phyloP scores from a whole-genome alignment of 2,113 vertebrate genomes.

The Corvus moneduloides region DNA sequence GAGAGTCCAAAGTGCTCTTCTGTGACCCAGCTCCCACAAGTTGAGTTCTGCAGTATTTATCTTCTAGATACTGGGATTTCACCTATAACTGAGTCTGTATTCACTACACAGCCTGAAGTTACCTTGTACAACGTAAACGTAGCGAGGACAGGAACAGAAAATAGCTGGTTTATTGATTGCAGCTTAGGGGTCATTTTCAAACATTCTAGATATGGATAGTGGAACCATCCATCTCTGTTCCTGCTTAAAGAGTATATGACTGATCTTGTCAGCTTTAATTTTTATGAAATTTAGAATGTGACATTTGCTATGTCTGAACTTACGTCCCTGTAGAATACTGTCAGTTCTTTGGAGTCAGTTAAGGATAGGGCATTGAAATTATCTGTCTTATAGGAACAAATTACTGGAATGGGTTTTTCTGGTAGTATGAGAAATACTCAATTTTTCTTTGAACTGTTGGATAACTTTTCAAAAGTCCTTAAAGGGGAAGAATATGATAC shows the following conservation, averaged over 20 bases:
- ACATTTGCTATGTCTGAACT: background rate
- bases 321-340: background rate
- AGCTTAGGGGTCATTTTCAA: background rate
- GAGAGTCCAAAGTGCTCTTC: background rate
- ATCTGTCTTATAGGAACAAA: background rate
- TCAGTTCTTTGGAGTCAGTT: background rate
- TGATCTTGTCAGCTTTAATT: background rate
- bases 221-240: background rate
- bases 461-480: background rate
- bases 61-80: background rate
- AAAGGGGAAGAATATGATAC: background rate
- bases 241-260: background rate
- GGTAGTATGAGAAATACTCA: background rate
- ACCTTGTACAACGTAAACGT: background rate
- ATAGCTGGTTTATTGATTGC: background rate
- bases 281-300: background rate
- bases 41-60: background rate
- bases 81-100: background rate
- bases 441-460: background rate
- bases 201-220: background rate
- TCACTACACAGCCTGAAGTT: background rate
- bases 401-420: background rate
- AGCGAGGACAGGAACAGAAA: background rate
- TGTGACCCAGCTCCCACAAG: background rate
- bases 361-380: background rate